Conservation (phyloP, 2,888 invertebrate genomes). For the Euzetes globulus region DNA sequence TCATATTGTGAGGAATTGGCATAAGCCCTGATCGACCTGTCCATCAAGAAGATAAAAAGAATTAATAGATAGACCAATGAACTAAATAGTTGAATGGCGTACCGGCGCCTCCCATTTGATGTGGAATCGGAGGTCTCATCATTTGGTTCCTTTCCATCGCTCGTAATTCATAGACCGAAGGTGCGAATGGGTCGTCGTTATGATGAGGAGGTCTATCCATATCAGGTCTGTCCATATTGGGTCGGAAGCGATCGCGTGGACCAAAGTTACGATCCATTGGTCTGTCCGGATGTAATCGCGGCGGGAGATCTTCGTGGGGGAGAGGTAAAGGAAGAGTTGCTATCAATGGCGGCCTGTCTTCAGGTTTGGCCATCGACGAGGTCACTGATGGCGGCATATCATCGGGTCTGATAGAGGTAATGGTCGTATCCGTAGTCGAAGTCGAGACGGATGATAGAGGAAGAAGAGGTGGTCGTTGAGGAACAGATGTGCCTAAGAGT, state of each 20-base stretch:
- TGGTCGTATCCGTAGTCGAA: neutral
- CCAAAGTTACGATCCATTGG: neutral
- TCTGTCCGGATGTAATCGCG: neutral
- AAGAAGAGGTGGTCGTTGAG: slow-evolving; percentile 15
- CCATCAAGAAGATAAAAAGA: neutral
- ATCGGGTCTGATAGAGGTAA: neutral
- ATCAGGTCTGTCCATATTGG: slow-evolving; percentile 13
- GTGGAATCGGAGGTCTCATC: slow-evolving; percentile 19
- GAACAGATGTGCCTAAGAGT: neutral
- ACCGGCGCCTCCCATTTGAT: neutral
- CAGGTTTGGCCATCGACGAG: neutral
- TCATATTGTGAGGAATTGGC: slow-evolving; percentile 19
- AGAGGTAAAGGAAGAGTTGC: slow-evolving; percentile 13
- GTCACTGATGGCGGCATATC: neutral
- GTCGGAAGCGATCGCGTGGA: neutral
- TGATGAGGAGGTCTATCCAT: slow-evolving; percentile 13
- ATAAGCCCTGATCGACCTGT: neutral
- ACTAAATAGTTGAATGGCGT: neutral
- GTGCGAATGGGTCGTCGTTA: slow-evolving; percentile 33
- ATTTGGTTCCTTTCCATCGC: slow-evolving; percentile 21
- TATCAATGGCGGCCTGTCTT: neutral
- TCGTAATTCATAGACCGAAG: slow-evolving; percentile 29
- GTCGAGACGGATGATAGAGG: neutral
- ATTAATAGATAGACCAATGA: neutral
- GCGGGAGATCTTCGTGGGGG: slow-evolving; percentile 9